Base-by-base conservation (phyloP, 2,113 vertebrate species). In the Siphamia tubifer region DNA sequence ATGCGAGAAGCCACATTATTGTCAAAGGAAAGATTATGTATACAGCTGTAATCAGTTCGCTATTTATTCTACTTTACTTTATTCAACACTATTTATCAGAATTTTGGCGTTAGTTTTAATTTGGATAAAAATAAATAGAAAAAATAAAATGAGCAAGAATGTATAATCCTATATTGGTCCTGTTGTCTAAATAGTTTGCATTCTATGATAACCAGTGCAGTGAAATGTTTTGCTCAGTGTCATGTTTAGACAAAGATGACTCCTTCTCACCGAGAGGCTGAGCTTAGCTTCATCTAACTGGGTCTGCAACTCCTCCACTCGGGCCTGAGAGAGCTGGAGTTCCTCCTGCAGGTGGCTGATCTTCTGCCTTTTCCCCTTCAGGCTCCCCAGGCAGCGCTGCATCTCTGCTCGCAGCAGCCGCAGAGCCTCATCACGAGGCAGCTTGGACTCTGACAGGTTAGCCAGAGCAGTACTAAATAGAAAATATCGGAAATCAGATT, bases 331-430 rank as follows among this genome's bases (percentile, higher is more conserved):
- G 48, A 66, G 88, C 52, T 89, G 93, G 51, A 96, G 93, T 34
- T 95, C 92, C 40, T 88, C 94, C 67, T 96, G 95, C 52, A 98
- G 80, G 70, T 92, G 93, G 48, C 83, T 81, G 79, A 98, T 89
- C 74, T 94, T 93, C 17, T 85, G 92, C 16, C 96, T 90, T 71
- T 99, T 98, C 40, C 81, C 84, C 40, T 95, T 95, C 83, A 98
- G 92, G 79, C 93, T 94, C 8, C 40, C 81, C 70, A 99, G 87
- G 64, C 94, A 94, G 47, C 91, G 93, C 67, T 96, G 94, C 80
- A 98, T 82, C 82, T 98, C 95, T 3, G 49, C 77, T 65, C 93
- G 94, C 74, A 99, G 87, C 77, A 93, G 89, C 51, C 77, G 73
- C 70, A 94, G 68, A 7, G 93, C 66, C 31, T 96, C 94, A 7